Evolutionary conservation across 2,888 invertebrate species (phyloP).

Genomic region (Odontocolon sp.): DNA sequence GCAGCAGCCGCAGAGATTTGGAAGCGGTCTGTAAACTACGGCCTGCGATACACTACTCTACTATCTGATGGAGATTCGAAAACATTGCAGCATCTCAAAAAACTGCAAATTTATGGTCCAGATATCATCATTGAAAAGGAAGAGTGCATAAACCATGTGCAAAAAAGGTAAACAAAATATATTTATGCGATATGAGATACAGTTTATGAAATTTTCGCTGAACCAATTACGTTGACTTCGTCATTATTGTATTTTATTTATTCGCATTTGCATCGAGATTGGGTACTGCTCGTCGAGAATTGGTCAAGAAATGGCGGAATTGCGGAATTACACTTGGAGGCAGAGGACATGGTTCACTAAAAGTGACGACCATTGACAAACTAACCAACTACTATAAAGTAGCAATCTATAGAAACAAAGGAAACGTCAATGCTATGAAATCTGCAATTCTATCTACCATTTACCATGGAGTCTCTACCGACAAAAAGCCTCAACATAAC

Average conservation of each 20-base stretch:
- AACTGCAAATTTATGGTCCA: constrained; percentile 46
- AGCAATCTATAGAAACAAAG: constrained; percentile 43
- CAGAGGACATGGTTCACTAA: not conserved
- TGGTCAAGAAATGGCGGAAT: not conserved
- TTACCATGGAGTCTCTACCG: constrained; percentile 51
- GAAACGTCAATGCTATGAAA: constrained; percentile 52
- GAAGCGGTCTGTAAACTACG: constrained; percentile 43
- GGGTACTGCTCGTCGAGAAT: not conserved
- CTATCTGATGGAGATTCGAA: constrained; percentile 54
- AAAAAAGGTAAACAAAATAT: constrained; percentile 37
- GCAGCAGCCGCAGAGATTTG: constrained; percentile 47
- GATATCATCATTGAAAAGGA: constrained; percentile 41
- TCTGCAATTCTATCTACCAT: constrained; percentile 52
- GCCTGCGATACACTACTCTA: constrained; percentile 49
- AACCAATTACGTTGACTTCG: no score
- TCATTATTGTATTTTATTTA: no score
- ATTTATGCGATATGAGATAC: constrained; percentile 25
- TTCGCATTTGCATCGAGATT: no score
- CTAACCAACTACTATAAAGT: constrained; percentile 44
- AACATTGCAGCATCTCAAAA: constrained; percentile 45
- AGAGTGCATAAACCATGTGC: constrained; percentile 59
- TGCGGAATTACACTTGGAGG: not conserved
- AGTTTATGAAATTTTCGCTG: no score
- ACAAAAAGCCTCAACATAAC: constrained; percentile 45
- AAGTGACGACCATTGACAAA: not conserved